Percentiles rank a stretch among this genome's conserved stretches.
These are phyloP conservation scores for Chondrilla cf. caribensis DNA, from an alignment of 37 sponge, comb jelly and placozoan genomes.

Conservation along the genomic window DNA sequence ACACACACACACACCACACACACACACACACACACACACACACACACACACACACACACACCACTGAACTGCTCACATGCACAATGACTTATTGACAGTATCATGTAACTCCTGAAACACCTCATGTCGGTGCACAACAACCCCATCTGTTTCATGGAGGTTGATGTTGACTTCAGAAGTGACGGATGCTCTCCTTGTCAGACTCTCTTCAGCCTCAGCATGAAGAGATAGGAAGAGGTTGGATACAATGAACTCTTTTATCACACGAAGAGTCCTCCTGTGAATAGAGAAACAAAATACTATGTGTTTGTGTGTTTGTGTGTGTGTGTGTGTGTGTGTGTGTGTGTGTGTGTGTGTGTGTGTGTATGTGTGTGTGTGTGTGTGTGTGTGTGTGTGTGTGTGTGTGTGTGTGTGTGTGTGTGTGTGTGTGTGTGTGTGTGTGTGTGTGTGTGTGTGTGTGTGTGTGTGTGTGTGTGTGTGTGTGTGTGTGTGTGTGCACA, in stretches of 20 bases:
- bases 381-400: too few relatives aligned
- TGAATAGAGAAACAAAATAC: neutral
- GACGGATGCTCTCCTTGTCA: neutral
- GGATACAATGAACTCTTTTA: slow-evolving; percentile 53
- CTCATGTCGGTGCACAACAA: slow-evolving; percentile 1
- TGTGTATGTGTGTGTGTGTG: too few relatives aligned
- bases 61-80: slow-evolving; percentile 2
- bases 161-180: slow-evolving; percentile 3
- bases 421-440: too few relatives aligned
- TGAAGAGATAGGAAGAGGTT: slow-evolving; percentile 47
- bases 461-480: too few relatives aligned
- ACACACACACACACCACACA: neutral
- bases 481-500: too few relatives aligned
- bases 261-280: slow-evolving; percentile 27
- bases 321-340: too few relatives aligned
- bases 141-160: neutral
- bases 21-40: neutral
- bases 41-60: neutral
- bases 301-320: too few relatives aligned
- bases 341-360: too few relatives aligned
- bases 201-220: slow-evolving; percentile 39
- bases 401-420: too few relatives aligned
- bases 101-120: slow-evolving; percentile 13
- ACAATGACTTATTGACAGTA: neutral
- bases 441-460: too few relatives aligned